phyloP scores from a whole-genome alignment of 2,113 vertebrate genomes.

The Murina feae region DNA sequence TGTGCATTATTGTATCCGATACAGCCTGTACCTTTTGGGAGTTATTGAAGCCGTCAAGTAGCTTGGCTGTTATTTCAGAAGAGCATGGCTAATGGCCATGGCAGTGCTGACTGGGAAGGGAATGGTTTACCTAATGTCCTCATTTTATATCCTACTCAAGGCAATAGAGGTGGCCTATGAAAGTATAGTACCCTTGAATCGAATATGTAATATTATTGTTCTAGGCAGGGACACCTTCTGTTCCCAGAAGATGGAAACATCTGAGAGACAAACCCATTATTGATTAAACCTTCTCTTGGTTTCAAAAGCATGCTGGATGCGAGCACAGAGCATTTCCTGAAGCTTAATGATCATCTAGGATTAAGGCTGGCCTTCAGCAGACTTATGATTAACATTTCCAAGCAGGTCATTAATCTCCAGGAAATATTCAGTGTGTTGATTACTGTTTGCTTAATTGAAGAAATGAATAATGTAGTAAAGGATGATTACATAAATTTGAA shows the following conservation, averaged over 20 bases:
- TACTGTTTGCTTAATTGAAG: conserved; percentile 52
- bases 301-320: background rate
- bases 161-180: background rate
- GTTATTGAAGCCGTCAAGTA: background rate
- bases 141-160: background rate
- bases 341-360: conserved; percentile 1
- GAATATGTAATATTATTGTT: background rate
- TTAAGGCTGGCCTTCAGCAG: background rate
- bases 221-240: background rate
- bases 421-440: conserved; percentile 45
- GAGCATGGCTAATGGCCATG: background rate
- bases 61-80: background rate
- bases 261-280: background rate
- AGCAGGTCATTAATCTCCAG: conserved; percentile 37
- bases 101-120: background rate
- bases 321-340: background rate
- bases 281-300: background rate
- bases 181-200: background rate
- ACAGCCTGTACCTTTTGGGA: background rate
- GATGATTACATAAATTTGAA: conserved; percentile 47
- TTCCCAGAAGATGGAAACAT: background rate
- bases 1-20: background rate
- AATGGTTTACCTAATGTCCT: background rate
- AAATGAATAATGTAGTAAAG: conserved; percentile 57
- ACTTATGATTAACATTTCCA: conserved; percentile 55